phyloP scores from a whole-genome alignment of 1,140 invertebrate genomes.

The Drosophila santomea region DNA sequence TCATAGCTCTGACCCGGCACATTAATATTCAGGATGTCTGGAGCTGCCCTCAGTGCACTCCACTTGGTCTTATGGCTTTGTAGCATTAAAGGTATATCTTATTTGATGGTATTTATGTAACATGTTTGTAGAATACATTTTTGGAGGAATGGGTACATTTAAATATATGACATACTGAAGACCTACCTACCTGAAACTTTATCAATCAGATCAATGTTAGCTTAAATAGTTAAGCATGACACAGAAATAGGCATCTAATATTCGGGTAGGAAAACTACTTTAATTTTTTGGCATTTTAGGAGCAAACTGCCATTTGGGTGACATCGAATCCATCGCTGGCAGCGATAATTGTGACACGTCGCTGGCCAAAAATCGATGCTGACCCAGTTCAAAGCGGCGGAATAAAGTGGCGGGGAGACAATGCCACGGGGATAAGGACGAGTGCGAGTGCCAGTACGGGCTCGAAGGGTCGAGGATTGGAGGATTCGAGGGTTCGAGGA shows the following conservation, averaged over 20 bases:
- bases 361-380: slow-evolving; percentile 76
- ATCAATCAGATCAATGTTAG: no score
- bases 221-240: no score
- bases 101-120: not conserved
- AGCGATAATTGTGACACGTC: slow-evolving; percentile 77
- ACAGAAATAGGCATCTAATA: not conserved
- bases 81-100: not conserved
- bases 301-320: slow-evolving; percentile 24
- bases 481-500: not conserved
- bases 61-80: not conserved
- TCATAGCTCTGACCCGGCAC: slow-evolving; percentile 40
- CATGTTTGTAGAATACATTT: not conserved
- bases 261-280: not conserved
- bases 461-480: slow-evolving; percentile 4
- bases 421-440: slow-evolving; percentile 20
- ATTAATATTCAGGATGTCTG: slow-evolving; percentile 71
- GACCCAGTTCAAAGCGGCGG: slow-evolving; percentile 66
- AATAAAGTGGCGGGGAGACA: slow-evolving; percentile 36
- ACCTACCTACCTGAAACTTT: no score
- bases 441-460: not conserved
- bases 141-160: no score
- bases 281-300: slow-evolving; percentile 25
- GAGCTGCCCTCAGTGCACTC: slow-evolving; percentile 25
- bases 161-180: no score
- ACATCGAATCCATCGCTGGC: slow-evolving; percentile 48